Conservation (phyloP, 2,888 invertebrate species). For the Amiota communis region DNA sequence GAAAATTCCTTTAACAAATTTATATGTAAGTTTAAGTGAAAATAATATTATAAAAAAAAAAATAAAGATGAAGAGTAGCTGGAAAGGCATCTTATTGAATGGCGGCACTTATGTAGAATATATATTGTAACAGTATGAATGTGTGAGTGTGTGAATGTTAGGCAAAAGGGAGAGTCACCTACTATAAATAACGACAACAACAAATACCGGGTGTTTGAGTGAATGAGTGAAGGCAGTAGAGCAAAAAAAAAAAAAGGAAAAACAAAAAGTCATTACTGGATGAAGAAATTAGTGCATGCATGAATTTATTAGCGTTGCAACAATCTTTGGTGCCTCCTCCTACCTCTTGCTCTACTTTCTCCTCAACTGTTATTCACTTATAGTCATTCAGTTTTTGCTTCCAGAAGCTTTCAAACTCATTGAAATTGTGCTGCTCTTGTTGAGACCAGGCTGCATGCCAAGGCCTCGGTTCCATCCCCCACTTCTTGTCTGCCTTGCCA, state of each 20-base stretch:
- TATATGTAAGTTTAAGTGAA: not conserved
- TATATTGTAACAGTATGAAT: too few relatives aligned
- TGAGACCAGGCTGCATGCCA: not conserved
- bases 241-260: slow-evolving; percentile 24
- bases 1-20: not conserved
- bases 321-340: not conserved
- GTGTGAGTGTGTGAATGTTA: not conserved
- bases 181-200: not conserved
- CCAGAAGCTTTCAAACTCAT: not conserved
- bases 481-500: not conserved
- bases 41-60: slow-evolving; percentile 5
- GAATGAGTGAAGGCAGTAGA: slow-evolving; percentile 20
- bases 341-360: not conserved
- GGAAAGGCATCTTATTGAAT: not conserved
- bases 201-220: not conserved
- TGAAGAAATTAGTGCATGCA: slow-evolving; percentile 53
- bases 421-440: not conserved
- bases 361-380: not conserved
- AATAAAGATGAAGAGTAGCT: slow-evolving; percentile 8
- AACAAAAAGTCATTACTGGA: slow-evolving; percentile 47
- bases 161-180: slow-evolving; percentile 1
- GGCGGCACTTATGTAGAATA: not conserved
- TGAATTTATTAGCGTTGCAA: slow-evolving; percentile 39
- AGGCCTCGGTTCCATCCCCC: not conserved
- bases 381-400: not conserved